Percentiles rank a stretch among this genome's conserved stretches.
phyloP scores from a whole-genome alignment of 1,140 invertebrate species.

The Colletes gigas region DNA sequence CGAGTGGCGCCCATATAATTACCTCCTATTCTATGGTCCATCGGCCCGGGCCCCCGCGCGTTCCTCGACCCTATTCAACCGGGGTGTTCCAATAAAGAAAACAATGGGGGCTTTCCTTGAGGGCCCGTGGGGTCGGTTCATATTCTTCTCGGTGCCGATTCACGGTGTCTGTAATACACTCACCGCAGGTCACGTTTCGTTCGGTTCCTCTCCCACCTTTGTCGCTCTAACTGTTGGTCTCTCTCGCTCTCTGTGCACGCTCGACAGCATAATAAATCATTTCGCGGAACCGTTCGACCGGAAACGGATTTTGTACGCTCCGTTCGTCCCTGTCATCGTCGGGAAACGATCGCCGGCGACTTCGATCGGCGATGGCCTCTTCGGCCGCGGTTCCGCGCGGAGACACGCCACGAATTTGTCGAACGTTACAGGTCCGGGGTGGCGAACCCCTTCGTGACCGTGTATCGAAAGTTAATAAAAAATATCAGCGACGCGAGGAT shows the following conservation, averaged over 20 bases:
- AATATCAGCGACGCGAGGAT: too few relatives aligned
- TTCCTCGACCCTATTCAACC: constrained; percentile 29
- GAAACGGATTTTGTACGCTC: constrained; percentile 78
- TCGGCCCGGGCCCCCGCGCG: constrained; percentile 50
- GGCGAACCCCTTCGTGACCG: too few relatives aligned
- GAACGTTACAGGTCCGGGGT: not conserved
- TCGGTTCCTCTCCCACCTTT: constrained; percentile 51
- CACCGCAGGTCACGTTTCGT: constrained; percentile 76
- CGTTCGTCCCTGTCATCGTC: constrained; percentile 53
- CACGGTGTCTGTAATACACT: constrained; percentile 66
- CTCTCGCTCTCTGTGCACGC: constrained; percentile 62
- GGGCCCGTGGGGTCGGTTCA: constrained; percentile 10
- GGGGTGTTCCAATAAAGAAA: constrained; percentile 68
- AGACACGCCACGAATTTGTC: constrained; percentile 45
- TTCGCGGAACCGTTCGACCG: constrained; percentile 79
- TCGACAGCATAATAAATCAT: constrained; percentile 79
- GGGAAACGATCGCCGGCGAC: constrained; percentile 28
- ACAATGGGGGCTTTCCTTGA: constrained; percentile 69
- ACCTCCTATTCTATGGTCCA: constrained; percentile 74
- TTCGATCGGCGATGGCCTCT: constrained; percentile 53
- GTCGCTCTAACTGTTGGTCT: not conserved
- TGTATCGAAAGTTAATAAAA: too few relatives aligned
- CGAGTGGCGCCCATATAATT: constrained; percentile 74
- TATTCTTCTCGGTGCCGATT: constrained; percentile 73
- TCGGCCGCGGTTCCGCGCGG: constrained; percentile 46